These are phyloP conservation scores for Bucorvus abyssinicus DNA, from an alignment of 2,797 vertebrate species.

Conservation along the genomic window DNA sequence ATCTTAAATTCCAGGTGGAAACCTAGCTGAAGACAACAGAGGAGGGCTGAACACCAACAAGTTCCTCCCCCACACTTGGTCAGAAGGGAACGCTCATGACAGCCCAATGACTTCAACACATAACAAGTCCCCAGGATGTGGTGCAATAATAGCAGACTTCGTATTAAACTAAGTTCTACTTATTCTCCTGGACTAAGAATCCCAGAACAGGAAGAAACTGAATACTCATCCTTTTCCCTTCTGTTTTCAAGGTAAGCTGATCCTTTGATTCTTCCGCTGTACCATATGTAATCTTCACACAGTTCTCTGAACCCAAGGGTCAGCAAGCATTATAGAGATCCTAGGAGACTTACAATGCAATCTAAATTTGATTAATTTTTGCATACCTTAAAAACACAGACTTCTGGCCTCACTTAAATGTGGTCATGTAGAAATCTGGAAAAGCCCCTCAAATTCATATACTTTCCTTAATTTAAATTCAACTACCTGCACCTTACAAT, in stretches of 20 bases:
- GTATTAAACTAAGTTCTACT: background rate
- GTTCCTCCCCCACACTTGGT: background rate
- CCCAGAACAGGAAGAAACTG: background rate
- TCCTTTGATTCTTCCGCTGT: background rate
- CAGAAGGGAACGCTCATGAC: background rate
- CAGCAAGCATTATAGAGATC: background rate
- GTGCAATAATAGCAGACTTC: background rate
- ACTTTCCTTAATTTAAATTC: background rate
- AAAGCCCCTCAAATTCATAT: background rate
- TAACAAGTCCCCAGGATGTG: background rate
- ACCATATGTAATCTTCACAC: background rate
- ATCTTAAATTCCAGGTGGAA: background rate
- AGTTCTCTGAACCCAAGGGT: background rate
- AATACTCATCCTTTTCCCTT: background rate
- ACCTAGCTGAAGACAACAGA: background rate
- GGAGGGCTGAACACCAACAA: background rate
- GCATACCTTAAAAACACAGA: background rate
- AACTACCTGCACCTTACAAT: background rate
- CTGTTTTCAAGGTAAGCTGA: background rate
- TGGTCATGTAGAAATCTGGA: background rate
- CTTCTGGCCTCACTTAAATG: background rate
- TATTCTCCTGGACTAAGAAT: background rate
- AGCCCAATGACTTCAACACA: background rate
- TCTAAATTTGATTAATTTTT: background rate
- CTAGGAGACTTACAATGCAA: background rate